Evolutionary conservation across 2,113 vertebrate genomes (phyloP).

Genomic region (Holacanthus passer): DNA sequence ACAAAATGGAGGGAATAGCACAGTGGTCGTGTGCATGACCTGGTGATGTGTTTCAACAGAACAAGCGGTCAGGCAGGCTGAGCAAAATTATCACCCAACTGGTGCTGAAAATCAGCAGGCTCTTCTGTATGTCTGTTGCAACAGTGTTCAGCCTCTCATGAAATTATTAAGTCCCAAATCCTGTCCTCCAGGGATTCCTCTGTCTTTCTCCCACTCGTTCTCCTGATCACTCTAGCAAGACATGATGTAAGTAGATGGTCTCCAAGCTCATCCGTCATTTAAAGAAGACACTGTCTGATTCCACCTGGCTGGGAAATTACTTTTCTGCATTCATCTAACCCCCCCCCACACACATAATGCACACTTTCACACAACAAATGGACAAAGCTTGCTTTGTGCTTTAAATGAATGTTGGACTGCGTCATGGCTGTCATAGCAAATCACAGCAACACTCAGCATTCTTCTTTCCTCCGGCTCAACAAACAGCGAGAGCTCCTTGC

Average conservation of each 20-base stretch:
- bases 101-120: slow-evolving; percentile 47
- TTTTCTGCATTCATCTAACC: slow-evolving; percentile 37
- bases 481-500: slow-evolving; percentile 40
- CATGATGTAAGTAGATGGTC: slow-evolving; percentile 62
- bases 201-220: slow-evolving; percentile 24
- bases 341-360: slow-evolving; percentile 14
- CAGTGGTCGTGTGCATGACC: slow-evolving; percentile 39
- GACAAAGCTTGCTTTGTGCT: slow-evolving; percentile 59
- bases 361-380: slow-evolving; percentile 55
- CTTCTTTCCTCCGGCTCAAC: slow-evolving; percentile 48
- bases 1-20: slow-evolving; percentile 57
- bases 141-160: slow-evolving; percentile 67
- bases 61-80: slow-evolving; percentile 27
- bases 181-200: slow-evolving; percentile 35
- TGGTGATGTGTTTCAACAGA: slow-evolving; percentile 24
- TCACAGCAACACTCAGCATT: slow-evolving; percentile 57
- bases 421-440: slow-evolving; percentile 67
- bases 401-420: slow-evolving; percentile 59
- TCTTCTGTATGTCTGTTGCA: slow-evolving; percentile 44
- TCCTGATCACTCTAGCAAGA: slow-evolving; percentile 46
- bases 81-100: slow-evolving; percentile 37
- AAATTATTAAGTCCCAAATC: slow-evolving; percentile 67
- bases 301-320: slow-evolving; percentile 58
- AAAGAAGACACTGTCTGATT: slow-evolving; percentile 60
- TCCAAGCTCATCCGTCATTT: slow-evolving; percentile 62